phyloP scores from a whole-genome alignment of 2,888 invertebrate species.

The Platycheirus rosarum region DNA sequence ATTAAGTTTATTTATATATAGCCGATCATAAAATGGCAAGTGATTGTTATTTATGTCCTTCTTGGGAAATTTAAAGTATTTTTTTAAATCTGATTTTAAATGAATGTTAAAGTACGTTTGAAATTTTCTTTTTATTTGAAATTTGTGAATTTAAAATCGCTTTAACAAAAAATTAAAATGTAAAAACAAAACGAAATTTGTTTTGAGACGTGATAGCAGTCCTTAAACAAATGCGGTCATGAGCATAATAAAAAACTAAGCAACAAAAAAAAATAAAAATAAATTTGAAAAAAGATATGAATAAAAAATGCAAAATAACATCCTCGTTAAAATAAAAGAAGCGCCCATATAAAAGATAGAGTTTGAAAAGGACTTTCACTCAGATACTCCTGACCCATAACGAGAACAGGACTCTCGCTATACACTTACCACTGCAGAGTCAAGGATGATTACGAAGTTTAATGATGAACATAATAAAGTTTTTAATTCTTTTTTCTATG shows the following conservation, averaged over 20 bases:
- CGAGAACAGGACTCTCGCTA: neutral
- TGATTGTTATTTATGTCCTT: too few relatives aligned
- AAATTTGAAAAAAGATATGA: conserved; percentile 1
- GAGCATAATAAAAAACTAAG: neutral
- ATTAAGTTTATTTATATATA: too few relatives aligned
- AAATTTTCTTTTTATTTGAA: too few relatives aligned
- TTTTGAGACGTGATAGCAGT: too few relatives aligned
- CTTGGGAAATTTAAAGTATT: too few relatives aligned
- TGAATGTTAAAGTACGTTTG: too few relatives aligned
- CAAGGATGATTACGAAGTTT: conserved; percentile 59
- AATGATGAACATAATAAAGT: conserved; percentile 65
- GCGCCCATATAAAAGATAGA: neutral
- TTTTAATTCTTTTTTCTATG: conserved; percentile 42
- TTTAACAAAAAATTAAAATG: too few relatives aligned
- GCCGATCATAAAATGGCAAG: too few relatives aligned
- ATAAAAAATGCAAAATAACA: conserved; percentile 18
- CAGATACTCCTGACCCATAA: conserved; percentile 49
- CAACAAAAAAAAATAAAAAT: conserved; percentile 1
- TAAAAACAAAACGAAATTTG: too few relatives aligned
- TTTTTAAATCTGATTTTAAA: too few relatives aligned
- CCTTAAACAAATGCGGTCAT: neutral
- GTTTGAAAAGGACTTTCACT: conserved; percentile 14
- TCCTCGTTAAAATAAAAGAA: neutral
- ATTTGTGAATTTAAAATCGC: too few relatives aligned
- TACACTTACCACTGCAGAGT: conserved; percentile 13